Conservation (phyloP, 2,888 invertebrate genomes). For the Hermodice carunculata region DNA sequence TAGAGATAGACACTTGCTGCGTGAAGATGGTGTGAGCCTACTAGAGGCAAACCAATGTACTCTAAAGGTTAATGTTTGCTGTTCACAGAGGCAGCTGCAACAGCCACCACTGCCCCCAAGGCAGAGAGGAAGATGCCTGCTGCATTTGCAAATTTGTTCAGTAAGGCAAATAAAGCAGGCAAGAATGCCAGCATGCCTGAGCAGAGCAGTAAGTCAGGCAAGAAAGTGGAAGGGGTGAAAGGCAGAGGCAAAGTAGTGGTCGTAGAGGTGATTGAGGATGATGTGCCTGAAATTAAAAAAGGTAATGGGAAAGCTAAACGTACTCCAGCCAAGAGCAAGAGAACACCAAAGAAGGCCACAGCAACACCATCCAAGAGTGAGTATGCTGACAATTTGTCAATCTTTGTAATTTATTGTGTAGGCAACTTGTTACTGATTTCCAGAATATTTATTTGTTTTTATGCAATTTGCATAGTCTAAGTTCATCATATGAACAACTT, state of each 20-base stretch:
- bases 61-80: not conserved
- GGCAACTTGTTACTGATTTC: too few species aligned
- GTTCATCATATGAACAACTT: too few species aligned
- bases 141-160: constrained; percentile 54
- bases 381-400: too few species aligned
- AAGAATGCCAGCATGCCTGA: not conserved
- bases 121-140: constrained; percentile 38
- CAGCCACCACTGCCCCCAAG: not conserved
- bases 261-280: too few species aligned
- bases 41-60: not conserved
- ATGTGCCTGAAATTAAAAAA: too few species aligned
- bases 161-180: constrained; percentile 7
- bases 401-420: too few species aligned
- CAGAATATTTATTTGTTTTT: too few species aligned
- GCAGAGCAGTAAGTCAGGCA: not conserved
- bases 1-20: not conserved
- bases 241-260: constrained; percentile 1
- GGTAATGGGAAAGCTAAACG: too few species aligned
- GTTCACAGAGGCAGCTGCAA: not conserved
- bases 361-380: too few species aligned
- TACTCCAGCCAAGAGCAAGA: too few species aligned
- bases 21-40: not conserved
- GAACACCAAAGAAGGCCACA: too few species aligned
- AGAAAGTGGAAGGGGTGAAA: not conserved
- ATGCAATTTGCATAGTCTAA: too few species aligned